Evolutionary conservation across 2,888 invertebrate species (phyloP), one percentile per base, ranked within the genome.

Genomic region (Sphinx pinastri): DNA sequence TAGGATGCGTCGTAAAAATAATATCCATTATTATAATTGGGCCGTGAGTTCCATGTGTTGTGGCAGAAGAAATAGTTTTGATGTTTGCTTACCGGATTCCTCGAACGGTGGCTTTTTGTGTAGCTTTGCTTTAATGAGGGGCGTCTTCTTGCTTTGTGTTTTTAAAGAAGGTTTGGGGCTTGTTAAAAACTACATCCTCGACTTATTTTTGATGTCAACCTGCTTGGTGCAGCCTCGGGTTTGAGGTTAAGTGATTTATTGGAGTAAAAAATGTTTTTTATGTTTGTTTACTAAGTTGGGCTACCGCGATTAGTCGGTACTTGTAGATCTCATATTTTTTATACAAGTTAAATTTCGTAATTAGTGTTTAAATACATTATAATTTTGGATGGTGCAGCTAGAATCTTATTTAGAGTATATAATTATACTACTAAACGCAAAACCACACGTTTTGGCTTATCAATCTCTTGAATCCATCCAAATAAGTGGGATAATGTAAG

Each of bases 11-110:
- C 87, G 87, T 91, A 88, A 88, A 89, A 90, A 91, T 90, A 88
- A 90, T 90, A 87, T 87, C 85, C 86, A 87, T 90, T 89, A 88
- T 89, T 89, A 88, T 90, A 92, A 91, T 91, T 89, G 87, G 89
- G 79, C 74, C 81, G 79, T 76, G 68, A 71, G 74, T 75, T 73
- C 78, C 83, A 85, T 86, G 86, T 86, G 85, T 76, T 75, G 78
- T 77, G 81, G 81, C 81, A 78, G 73, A 76, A 75, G 78, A 84
- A 84, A 84, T 86, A 83, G 81, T 83, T 84, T 84, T 83, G 45
- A 82, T 83, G 81, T 83, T 81, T 81, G 80, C 74, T 75, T 73
- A 72, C 72, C 71, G 77, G 76, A 81, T 83, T 83, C 79, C 75
- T 73, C 69, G 58, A 63, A 63, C 69, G 60, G 45, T 69, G 45